Conservation (phyloP, 2,888 invertebrate genomes). For the Osmoderma eremita region DNA sequence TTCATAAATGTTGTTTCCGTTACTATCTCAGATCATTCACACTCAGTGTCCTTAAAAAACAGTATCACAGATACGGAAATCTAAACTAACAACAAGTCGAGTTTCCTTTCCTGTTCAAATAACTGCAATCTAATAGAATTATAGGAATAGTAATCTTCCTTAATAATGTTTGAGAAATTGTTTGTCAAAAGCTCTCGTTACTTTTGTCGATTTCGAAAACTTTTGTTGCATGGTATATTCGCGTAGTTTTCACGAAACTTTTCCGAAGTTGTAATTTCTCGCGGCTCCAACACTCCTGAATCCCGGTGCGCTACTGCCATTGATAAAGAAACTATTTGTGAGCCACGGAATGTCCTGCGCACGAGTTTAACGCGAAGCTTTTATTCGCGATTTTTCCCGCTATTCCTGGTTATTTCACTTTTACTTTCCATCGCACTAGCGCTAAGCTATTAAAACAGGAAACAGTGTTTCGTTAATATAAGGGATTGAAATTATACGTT, state of each 20-base stretch:
- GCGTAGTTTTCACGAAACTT: conserved; percentile 4
- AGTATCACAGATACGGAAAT: no score
- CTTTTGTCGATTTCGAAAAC: conserved; percentile 6
- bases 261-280: background rate
- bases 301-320: conserved; percentile 26
- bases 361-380: conserved; percentile 1
- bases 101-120: no score
- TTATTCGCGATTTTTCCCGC: conserved; percentile 18
- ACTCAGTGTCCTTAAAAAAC: no score
- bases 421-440: background rate
- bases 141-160: no score
- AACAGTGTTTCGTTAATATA: background rate
- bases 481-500: no score
- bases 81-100: no score
- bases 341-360: conserved; percentile 18
- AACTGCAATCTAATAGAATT: no score
- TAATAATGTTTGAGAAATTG: no score
- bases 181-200: background rate
- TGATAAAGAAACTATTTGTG: conserved; percentile 19
- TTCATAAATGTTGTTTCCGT: no score
- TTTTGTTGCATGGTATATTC: background rate
- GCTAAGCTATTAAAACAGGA: background rate
- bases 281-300: conserved; percentile 7
- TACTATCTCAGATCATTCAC: no score
- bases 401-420: background rate